Conservation (phyloP, 2,113 vertebrate species). For the Apodemus sylvaticus region DNA sequence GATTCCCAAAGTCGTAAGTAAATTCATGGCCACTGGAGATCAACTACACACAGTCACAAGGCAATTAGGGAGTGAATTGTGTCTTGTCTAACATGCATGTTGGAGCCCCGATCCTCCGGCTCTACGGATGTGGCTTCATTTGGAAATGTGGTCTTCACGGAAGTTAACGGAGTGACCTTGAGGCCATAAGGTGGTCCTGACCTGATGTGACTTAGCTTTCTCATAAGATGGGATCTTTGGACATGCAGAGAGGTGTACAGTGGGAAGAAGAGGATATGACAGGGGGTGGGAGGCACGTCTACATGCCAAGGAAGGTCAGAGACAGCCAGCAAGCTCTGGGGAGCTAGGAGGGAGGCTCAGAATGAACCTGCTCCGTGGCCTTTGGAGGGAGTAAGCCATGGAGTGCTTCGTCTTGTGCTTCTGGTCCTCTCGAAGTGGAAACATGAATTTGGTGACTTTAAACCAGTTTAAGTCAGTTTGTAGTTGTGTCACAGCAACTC, state of each 20-base stretch:
- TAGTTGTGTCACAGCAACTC: neutral
- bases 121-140: neutral
- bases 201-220: neutral
- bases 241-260: neutral
- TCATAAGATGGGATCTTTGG: neutral
- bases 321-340: fast-evolving
- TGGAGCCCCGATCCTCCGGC: neutral
- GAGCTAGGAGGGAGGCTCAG: neutral
- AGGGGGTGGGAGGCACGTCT: neutral
- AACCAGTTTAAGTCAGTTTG: neutral
- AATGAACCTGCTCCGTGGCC: fast-evolving
- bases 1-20: neutral
- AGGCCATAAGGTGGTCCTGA: neutral
- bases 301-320: no score
- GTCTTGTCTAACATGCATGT: neutral
- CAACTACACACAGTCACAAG: neutral
- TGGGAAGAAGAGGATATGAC: neutral
- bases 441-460: neutral
- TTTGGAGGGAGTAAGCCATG: neutral
- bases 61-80: neutral
- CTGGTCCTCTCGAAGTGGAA: neutral
- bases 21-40: neutral
- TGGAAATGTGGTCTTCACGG: neutral
- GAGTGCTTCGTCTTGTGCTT: neutral
- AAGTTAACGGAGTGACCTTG: neutral